A percentile compares a stretch with the other conserved stretches of the same genome.
Evolutionary conservation across 2,888 invertebrate species (phyloP).

Genomic region (Pseudococcus longispinus): DNA sequence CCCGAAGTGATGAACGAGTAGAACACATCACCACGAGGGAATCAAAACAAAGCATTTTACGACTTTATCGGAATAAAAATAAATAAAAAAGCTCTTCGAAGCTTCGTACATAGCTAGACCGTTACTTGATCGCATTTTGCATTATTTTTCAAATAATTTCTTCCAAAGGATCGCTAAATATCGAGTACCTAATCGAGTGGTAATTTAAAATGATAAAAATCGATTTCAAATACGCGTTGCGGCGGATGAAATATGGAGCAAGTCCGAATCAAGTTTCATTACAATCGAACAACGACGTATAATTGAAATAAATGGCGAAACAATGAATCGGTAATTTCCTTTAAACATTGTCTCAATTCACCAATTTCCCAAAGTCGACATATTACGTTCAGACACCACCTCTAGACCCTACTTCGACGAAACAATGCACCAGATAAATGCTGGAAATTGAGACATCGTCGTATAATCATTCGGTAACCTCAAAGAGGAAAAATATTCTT

Average conservation of each 20-base stretch:
- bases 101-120: background rate
- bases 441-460: background rate
- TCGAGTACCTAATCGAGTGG: no score
- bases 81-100: background rate
- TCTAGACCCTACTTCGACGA: background rate
- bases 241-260: background rate
- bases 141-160: background rate
- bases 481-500: background rate
- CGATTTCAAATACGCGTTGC: background rate
- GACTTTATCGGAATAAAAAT: background rate
- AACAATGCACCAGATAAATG: background rate
- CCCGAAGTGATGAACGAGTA: background rate
- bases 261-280: background rate
- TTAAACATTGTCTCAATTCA: background rate
- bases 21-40: background rate
- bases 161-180: no score
- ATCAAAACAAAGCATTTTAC: background rate
- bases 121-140: background rate
- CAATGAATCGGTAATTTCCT: conserved; percentile 11
- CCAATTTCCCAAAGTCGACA: background rate
- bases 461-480: background rate
- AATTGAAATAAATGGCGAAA: conserved; percentile 16
- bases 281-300: background rate
- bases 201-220: background rate
- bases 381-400: background rate